Evolutionary conservation across 2,113 vertebrate genomes (phyloP).

Genomic region (Ammodramus savannarum): DNA sequence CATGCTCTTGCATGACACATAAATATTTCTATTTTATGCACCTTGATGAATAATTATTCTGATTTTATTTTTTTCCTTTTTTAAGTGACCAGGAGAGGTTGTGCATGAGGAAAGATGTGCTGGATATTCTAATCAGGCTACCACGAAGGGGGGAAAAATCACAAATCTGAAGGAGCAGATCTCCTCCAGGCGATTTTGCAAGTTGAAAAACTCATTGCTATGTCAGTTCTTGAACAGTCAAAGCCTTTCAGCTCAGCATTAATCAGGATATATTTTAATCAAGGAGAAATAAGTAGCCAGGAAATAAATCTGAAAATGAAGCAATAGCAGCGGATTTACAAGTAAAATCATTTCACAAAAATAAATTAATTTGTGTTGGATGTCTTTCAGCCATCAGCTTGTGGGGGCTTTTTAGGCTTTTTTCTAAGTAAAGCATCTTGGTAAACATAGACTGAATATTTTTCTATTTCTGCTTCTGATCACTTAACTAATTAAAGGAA

Average conservation of each 20-base stretch:
- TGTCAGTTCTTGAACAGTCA: slow-evolving; percentile 6
- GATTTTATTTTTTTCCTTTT: too few relatives aligned
- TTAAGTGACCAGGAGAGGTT: neutral
- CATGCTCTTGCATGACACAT: neutral
- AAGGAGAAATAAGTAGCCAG: neutral
- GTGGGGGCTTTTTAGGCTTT: neutral
- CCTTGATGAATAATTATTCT: neutral
- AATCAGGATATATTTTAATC: slow-evolving; percentile 43
- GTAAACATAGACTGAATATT: neutral
- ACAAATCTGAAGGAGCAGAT: neutral
- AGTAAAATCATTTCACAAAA: neutral
- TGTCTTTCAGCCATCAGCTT: neutral
- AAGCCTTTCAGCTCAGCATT: neutral
- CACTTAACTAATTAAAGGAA: neutral
- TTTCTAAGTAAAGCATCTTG: neutral
- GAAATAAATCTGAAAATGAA: slow-evolving; percentile 3
- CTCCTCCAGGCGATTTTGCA: neutral
- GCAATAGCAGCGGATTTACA: neutral
- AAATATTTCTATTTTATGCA: neutral
- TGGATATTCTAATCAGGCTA: neutral
- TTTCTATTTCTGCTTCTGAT: neutral
- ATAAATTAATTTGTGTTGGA: neutral
- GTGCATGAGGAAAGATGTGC: neutral
- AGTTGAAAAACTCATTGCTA: neutral
- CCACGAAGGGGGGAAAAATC: neutral